phyloP scores from a whole-genome alignment of 2,888 invertebrate species.

The Ectemnius continuus region DNA sequence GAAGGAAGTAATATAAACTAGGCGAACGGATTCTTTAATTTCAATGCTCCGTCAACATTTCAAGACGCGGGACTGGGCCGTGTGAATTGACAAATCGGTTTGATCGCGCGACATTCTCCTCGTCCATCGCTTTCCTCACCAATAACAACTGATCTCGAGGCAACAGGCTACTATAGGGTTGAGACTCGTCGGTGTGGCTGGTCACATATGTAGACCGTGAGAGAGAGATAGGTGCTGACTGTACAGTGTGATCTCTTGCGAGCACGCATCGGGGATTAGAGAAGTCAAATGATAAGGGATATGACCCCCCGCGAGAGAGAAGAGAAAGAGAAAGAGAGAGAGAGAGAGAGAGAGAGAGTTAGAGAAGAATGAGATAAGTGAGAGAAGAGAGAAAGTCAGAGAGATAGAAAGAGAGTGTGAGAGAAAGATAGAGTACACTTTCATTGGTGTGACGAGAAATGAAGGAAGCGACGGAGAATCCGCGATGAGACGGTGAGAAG shows the following conservation, averaged over 20 bases:
- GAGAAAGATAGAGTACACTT: not conserved
- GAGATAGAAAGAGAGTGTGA: not conserved
- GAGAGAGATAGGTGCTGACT: not conserved
- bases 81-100: slow-evolving; percentile 11
- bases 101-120: slow-evolving; percentile 46
- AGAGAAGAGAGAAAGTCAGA: not conserved
- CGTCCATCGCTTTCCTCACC: slow-evolving; percentile 49
- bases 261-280: not conserved
- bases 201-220: slow-evolving; percentile 1
- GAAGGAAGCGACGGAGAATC: slow-evolving; percentile 2
- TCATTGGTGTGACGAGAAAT: slow-evolving; percentile 9
- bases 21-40: not conserved
- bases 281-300: slow-evolving; percentile 7
- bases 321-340: not conserved
- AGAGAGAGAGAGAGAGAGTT: not conserved
- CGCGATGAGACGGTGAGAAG: slow-evolving; percentile 7
- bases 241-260: not conserved
- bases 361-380: too few relatives aligned
- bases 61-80: not conserved
- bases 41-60: not conserved
- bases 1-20: not conserved
- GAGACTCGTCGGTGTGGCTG: not conserved
- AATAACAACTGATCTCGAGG: slow-evolving; percentile 12
- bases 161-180: not conserved
- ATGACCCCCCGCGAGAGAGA: not conserved